phyloP scores from a whole-genome alignment of 2,888 invertebrate genomes.

The Gibbula magus region DNA sequence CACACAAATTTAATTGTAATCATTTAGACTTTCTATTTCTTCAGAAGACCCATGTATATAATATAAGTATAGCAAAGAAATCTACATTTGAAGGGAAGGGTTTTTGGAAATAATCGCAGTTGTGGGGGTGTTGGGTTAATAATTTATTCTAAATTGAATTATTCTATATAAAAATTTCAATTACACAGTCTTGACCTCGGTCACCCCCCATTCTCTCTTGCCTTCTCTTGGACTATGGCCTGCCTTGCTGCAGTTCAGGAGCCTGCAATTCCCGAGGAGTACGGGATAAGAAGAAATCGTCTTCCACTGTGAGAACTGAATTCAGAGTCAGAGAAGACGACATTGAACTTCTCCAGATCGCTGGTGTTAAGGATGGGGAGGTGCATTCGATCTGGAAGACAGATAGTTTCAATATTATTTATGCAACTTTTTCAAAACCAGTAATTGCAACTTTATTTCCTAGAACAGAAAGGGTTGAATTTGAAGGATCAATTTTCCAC shows the following conservation, averaged over 20 bases:
- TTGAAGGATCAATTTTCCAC: too few species aligned
- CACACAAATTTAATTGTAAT: background rate
- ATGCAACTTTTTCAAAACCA: too few species aligned
- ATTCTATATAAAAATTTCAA: background rate
- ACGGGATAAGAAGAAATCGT: background rate
- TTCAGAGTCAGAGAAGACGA: too few species aligned
- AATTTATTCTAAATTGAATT: background rate
- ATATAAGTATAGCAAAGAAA: background rate
- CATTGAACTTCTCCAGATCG: background rate
- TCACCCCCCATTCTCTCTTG: too few species aligned
- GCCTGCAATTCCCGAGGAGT: background rate
- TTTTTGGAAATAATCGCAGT: slow-evolving; percentile 1
- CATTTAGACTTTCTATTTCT: background rate
- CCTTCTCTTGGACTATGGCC: background rate
- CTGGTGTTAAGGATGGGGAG: too few species aligned
- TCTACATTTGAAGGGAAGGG: background rate
- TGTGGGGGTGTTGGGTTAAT: background rate
- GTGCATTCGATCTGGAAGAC: too few species aligned
- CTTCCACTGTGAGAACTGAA: background rate
- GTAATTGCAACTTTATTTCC: too few species aligned
- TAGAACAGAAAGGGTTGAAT: too few species aligned
- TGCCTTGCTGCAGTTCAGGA: background rate
- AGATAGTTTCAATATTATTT: too few species aligned
- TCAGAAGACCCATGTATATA: slow-evolving; percentile 13
- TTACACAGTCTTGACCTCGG: too few species aligned